phyloP scores from a whole-genome alignment of 2,888 invertebrate species.

The Ferrisia virgata region DNA sequence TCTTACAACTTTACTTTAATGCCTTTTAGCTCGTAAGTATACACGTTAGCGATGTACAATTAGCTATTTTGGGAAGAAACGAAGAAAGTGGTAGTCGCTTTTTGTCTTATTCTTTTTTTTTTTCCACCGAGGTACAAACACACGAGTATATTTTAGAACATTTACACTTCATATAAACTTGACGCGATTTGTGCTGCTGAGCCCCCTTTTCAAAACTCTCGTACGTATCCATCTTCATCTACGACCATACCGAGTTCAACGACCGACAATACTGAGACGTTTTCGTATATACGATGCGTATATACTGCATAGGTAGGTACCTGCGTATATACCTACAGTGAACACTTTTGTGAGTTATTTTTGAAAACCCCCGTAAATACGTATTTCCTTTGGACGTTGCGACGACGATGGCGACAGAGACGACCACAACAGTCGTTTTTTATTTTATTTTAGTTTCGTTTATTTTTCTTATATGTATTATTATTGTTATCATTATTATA shows the following conservation, averaged over 20 bases:
- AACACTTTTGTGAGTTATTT: neutral
- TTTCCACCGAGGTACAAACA: neutral
- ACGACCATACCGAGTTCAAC: conserved; percentile 8
- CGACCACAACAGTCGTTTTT: too few relatives aligned
- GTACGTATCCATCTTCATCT: neutral
- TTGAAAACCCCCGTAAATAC: conserved; percentile 20
- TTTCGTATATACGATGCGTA: neutral
- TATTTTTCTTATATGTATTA: neutral
- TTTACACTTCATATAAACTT: neutral
- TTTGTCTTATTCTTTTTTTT: neutral
- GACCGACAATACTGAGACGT: neutral
- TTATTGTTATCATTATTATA: neutral
- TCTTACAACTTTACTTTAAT: neutral
- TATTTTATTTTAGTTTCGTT: neutral
- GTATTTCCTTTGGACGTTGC: neutral
- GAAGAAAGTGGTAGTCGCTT: neutral
- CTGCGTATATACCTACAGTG: neutral
- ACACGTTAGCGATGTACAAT: neutral
- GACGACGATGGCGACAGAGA: neutral
- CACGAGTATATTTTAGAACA: conserved; percentile 14
- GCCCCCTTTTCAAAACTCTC: neutral
- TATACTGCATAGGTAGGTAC: too few relatives aligned
- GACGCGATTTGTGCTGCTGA: neutral
- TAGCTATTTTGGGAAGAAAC: conserved; percentile 15
- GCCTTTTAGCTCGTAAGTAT: neutral